These are phyloP conservation scores for Aphaenogaster rudis DNA, from an alignment of 1,140 invertebrate genomes.

Conservation along the genomic window DNA sequence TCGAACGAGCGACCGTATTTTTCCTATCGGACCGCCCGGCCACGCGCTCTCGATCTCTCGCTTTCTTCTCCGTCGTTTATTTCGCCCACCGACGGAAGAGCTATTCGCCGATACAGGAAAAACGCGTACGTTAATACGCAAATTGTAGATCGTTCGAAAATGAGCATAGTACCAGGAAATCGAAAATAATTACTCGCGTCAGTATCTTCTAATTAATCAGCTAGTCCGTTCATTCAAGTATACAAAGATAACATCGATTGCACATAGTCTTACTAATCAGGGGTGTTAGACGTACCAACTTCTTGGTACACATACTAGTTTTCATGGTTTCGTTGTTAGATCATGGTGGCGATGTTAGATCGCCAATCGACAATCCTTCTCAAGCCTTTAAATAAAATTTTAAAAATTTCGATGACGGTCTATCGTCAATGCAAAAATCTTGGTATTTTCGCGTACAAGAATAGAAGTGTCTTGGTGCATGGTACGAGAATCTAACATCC, in stretches of 20 bases:
- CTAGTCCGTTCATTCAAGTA: background rate
- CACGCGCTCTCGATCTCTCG: constrained; percentile 22
- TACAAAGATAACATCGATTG: background rate
- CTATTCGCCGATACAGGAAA: constrained; percentile 35
- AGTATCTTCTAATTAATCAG: background rate
- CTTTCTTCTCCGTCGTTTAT: constrained; percentile 42
- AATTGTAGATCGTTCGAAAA: background rate
- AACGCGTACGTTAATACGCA: constrained; percentile 33
- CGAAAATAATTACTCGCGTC: background rate
- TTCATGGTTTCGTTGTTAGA: too few species aligned
- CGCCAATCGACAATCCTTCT: too few species aligned
- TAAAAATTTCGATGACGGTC: too few species aligned
- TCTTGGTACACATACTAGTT: too few species aligned
- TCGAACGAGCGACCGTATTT: constrained; percentile 79
- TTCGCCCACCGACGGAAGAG: constrained; percentile 17
- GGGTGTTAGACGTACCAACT: too few species aligned
- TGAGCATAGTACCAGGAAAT: background rate
- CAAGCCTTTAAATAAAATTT: too few species aligned
- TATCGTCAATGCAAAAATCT: too few species aligned
- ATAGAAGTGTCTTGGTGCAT: too few species aligned
- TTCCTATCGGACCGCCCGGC: constrained; percentile 68
- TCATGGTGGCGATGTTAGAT: too few species aligned
- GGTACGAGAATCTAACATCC: too few species aligned
- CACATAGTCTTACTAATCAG: background rate
- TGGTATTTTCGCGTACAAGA: too few species aligned